Evolutionary conservation across 2,888 invertebrate genomes (phyloP), one percentile per base, ranked within the genome.

Genomic region (Agrotis clavis): DNA sequence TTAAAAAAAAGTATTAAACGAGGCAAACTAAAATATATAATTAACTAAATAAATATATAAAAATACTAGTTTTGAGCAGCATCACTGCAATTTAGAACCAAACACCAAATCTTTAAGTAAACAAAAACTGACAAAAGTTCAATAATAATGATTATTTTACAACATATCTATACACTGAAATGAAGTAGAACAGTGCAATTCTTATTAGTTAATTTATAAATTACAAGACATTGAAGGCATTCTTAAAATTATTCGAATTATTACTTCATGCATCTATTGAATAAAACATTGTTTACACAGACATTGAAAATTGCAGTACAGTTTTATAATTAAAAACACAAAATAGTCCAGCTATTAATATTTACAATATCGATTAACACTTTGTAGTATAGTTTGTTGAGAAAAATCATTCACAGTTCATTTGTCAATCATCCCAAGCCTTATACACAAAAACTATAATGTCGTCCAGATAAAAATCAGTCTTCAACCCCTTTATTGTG

Each of bases 391-490:
- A 67, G 63, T 74, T 67, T 57, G 64, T 53, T 82, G 68, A 35
- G 51, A 71, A 70, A 71, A 78, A 71, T 68, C 68, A 74, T 66
- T 74, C 63, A 79, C 71, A 69, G 74, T 78, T 66, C 70, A 79
- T 68, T 71, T 83, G 64, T 50, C 67, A 82, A 82, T 71, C 62
- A 57, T 45, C 60, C 69, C 47, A 25, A 50, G 53, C 48, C 64
- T 48, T 56, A 62, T 66, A 71, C 50, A 51, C 54, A 71, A 63
- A 19, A 78, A 68, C 73, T 62, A 71, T 61, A 74, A 81, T 72
- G 66, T 77, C 81, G 16, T 79, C 81, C 76, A 81, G 82, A 87
- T 84, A 83, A 82, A 79, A 82, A 79, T 88, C 89, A 88, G 89
- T 89, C 89, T 88, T 89, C 79, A 82, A 78, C 82, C 87, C 82